These are phyloP conservation scores for Drosophila neutralis DNA, from an alignment of 2,888 invertebrate genomes.

Conservation along the genomic window DNA sequence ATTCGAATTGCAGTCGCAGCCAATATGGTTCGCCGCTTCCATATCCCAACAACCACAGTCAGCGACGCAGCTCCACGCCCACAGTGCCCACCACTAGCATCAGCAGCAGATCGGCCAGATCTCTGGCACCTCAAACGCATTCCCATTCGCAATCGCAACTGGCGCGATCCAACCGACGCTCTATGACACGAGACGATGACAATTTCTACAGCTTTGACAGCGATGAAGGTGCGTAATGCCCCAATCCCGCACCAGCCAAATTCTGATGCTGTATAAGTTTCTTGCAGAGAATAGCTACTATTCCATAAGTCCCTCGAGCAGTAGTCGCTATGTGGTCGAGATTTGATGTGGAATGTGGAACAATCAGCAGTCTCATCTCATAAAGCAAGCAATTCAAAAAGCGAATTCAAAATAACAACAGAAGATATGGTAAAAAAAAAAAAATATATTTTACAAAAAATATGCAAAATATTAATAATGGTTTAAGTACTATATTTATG, in stretches of 20 bases:
- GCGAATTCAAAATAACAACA: background rate
- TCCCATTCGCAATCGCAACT: conserved; percentile 1
- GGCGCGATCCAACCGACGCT: conserved; percentile 71
- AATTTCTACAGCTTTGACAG: conserved; percentile 84
- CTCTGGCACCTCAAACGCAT: conserved; percentile 20
- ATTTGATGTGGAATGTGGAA: conserved; percentile 52
- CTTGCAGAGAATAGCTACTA: conserved; percentile 81
- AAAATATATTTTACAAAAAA: background rate
- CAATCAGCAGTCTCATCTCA: background rate
- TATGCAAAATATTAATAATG: background rate
- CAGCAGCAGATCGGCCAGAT: background rate
- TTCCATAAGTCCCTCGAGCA: conserved; percentile 81
- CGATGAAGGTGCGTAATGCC: conserved; percentile 79
- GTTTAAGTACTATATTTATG: background rate
- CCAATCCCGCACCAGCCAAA: background rate
- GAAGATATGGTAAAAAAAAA: background rate
- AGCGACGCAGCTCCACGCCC: conserved; percentile 69
- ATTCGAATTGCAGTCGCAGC: conserved; percentile 73
- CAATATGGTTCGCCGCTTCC: conserved; percentile 82
- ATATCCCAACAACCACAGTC: conserved; percentile 65
- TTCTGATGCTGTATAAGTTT: background rate
- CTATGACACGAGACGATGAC: conserved; percentile 82
- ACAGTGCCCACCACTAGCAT: conserved; percentile 21
- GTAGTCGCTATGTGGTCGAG: conserved; percentile 81
- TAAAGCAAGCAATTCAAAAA: background rate